A percentile compares a stretch with the other conserved stretches of the same genome.
phyloP scores from a whole-genome alignment of 1,140 invertebrate species.

The Sitobion miscanthi region DNA sequence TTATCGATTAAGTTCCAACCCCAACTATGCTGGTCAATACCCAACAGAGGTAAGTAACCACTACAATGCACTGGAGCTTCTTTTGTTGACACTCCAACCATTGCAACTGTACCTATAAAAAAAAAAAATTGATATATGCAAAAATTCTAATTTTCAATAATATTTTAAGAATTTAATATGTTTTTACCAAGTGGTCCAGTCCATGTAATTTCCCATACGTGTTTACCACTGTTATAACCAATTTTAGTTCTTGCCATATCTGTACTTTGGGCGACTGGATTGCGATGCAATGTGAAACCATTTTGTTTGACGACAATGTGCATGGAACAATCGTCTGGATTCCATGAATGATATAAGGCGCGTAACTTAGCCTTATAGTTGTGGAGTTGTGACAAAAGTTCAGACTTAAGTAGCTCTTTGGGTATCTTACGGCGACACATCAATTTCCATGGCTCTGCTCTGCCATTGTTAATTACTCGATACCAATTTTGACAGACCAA shows the following conservation, averaged over 20 bases:
- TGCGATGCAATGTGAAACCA: slow-evolving; percentile 95
- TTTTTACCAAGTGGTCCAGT: slow-evolving; percentile 86
- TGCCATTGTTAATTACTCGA: slow-evolving; percentile 87
- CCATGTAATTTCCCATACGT: slow-evolving; percentile 99
- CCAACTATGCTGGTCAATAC: slow-evolving; percentile 96
- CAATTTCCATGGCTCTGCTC: slow-evolving; percentile 93
- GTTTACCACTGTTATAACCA: slow-evolving; percentile 89
- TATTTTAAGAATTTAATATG: background rate
- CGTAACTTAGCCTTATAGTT: slow-evolving; percentile 94
- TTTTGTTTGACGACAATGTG: slow-evolving; percentile 97
- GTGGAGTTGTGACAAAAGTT: slow-evolving; percentile 85
- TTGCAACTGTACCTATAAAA: slow-evolving; percentile 79
- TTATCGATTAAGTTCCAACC: slow-evolving; percentile 99
- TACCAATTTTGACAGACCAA: slow-evolving; percentile 95
- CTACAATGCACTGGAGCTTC: slow-evolving; percentile 88
- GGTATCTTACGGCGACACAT: slow-evolving; percentile 87
- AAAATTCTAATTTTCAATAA: background rate
- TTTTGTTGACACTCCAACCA: slow-evolving; percentile 94
- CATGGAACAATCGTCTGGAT: slow-evolving; percentile 93
- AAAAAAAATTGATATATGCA: background rate
- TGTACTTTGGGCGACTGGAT: slow-evolving; percentile 98
- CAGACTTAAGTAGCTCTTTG: slow-evolving; percentile 90
- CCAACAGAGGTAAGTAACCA: slow-evolving; percentile 93
- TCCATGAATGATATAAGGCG: slow-evolving; percentile 96
- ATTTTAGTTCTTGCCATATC: slow-evolving; percentile 95